Evolutionary conservation across 2,888 invertebrate species (phyloP).

Genomic region (Lochmaea capreae): DNA sequence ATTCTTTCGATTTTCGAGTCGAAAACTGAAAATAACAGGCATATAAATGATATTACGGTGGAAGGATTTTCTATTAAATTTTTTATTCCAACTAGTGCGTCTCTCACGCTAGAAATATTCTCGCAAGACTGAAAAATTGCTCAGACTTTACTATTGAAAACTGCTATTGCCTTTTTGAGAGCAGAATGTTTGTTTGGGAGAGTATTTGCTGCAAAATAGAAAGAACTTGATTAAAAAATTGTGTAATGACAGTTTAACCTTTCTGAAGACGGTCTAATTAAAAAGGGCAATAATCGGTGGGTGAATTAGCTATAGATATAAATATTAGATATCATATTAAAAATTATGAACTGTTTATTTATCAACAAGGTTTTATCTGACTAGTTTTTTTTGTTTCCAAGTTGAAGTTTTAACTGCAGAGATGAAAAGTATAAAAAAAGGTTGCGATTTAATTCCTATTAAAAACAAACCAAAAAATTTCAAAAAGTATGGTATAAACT

Average conservation of each 20-base stretch:
- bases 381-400: too few relatives aligned
- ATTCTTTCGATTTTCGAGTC: conserved; percentile 36
- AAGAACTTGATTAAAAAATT: conserved; percentile 21
- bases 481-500: too few relatives aligned
- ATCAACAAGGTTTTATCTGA: too few relatives aligned
- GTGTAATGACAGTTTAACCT: not conserved
- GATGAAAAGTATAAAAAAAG: too few relatives aligned
- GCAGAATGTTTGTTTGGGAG: conserved; percentile 23
- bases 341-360: too few relatives aligned
- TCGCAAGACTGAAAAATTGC: conserved; percentile 33
- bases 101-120: conserved; percentile 28
- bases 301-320: not conserved
- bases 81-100: conserved; percentile 33
- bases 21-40: conserved; percentile 42
- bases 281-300: not conserved
- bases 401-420: too few relatives aligned
- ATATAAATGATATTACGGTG: conserved; percentile 40
- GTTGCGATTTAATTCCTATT: too few relatives aligned
- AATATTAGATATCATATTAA: too few relatives aligned
- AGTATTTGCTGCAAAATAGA: conserved; percentile 21
- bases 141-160: conserved; percentile 24
- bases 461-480: too few relatives aligned
- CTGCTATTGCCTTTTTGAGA: conserved; percentile 24
- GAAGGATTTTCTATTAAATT: conserved; percentile 36
- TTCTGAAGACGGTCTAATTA: not conserved